These are phyloP conservation scores for Pristionchus mayeri DNA, from an alignment of 2,888 invertebrate species.

Conservation along the genomic window DNA sequence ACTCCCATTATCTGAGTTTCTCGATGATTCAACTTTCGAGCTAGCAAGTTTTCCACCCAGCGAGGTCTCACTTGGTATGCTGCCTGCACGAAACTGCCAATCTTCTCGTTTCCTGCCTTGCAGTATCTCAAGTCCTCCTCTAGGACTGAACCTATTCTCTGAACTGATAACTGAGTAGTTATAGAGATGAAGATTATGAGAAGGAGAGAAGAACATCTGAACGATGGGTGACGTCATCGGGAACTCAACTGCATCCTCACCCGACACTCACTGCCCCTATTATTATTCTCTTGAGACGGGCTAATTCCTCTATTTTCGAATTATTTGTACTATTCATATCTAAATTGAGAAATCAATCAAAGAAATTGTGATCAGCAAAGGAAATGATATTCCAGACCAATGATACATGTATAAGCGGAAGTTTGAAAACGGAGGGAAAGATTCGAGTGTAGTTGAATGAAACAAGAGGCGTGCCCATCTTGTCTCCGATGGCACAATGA, in stretches of 20 bases:
- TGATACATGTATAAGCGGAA: not conserved
- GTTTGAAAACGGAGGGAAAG: not conserved
- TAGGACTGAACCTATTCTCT: not conserved
- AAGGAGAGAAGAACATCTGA: not conserved
- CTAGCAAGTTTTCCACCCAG: not conserved
- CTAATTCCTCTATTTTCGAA: not conserved
- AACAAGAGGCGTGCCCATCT: not conserved
- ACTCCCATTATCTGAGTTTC: not conserved
- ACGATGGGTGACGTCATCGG: not conserved
- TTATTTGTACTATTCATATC: not conserved
- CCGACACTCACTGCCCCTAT: not conserved
- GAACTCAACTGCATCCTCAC: not conserved
- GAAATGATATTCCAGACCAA: not conserved
- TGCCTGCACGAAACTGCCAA: not conserved
- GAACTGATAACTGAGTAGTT: conserved; percentile 4
- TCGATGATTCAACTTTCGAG: not conserved
- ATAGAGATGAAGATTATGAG: not conserved
- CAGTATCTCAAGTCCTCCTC: conserved; percentile 34
- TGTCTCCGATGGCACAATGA: not conserved
- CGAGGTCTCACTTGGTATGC: conserved; percentile 11
- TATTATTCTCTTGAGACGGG: not conserved
- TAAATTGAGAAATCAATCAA: not conserved
- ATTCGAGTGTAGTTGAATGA: not conserved
- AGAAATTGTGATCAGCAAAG: not conserved
- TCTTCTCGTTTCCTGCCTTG: not conserved